Base-by-base conservation (phyloP, 2,113 vertebrate species). In the Zapornia atra region DNA sequence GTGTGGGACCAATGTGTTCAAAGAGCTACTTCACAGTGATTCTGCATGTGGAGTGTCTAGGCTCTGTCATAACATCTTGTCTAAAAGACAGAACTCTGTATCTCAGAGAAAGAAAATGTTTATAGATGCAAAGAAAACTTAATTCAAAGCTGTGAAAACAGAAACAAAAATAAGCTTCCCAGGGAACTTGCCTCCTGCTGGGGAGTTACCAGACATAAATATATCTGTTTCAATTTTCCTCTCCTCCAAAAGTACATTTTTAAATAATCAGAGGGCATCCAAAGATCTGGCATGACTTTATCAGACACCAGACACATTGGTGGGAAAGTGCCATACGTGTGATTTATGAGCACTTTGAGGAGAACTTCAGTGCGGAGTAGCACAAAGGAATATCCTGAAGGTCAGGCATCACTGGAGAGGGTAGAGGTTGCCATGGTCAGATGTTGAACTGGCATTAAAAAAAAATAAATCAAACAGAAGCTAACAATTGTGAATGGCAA, bases 401-500 rank as follows among this genome's bases (percentile, higher is more conserved):
- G 82, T 93, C 92, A 91, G 44, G 64, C 53, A 60, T 34, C 0
- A 0, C 51, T 77, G 69, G 48, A 3, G 7, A 92, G 86, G 26
- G 34, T 61, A 66, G 80, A 86, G 57, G 44, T 75, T 94, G 65
- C 76, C 88, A 18, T 2, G 36, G 73, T 90, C 36, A 20, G 64
- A 57, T 15, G 72, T 12, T 78, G 48, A 93, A 82, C 16, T 0
- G 0, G 38, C 38, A 22, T 20, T n/a, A 88, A 81, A 81, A 88
- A 78, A 77, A 75, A 44, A 42, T 12, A 78, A 77, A 53, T 90
- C 60, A 95, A 88, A 69, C 4, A 10, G 78, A 81, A 68, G 73
- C 33, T 50, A 89, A 96, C 86, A 94, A 89, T 84, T 82, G 86
- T 93, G 94, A 95, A 96, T 93, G 61, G 82, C 40, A 93, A 83